Conservation (phyloP, 2,888 invertebrate species). For the Plemyria rubiginata region DNA sequence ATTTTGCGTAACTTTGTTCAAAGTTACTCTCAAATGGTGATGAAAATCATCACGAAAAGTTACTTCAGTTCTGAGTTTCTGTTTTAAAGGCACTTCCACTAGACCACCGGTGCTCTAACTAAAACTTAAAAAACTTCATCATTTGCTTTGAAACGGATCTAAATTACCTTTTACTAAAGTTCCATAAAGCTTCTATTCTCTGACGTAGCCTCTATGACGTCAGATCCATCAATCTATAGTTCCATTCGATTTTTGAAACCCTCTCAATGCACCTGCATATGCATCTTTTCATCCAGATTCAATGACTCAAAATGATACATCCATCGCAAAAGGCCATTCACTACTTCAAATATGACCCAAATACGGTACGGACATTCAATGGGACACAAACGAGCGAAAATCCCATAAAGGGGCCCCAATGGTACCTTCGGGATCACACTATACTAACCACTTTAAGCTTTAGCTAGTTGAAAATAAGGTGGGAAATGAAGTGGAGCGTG, state of each 20-base stretch:
- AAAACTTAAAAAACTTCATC: too few species aligned
- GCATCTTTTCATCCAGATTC: conserved; percentile 36
- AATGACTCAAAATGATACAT: conserved; percentile 32
- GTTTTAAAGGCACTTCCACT: too few species aligned
- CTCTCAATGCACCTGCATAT: conserved; percentile 24
- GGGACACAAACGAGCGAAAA: conserved; percentile 43
- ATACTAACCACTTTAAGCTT: conserved; percentile 11
- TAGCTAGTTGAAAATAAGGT: conserved; percentile 14
- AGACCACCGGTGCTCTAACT: too few species aligned
- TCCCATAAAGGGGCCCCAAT: conserved; percentile 44
- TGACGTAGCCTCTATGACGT: conserved; percentile 5
- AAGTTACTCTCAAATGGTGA: too few species aligned
- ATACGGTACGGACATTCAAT: conserved; percentile 46
- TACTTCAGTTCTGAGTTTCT: too few species aligned
- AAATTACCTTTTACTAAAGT: neutral
- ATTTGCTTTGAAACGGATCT: too few species aligned
- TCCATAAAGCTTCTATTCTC: conserved; percentile 1
- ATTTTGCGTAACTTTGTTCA: neutral
- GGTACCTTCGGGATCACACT: conserved; percentile 24
- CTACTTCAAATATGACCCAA: conserved; percentile 59
- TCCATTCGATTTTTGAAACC: conserved; percentile 17
- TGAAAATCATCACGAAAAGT: too few species aligned
- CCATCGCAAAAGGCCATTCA: conserved; percentile 49
- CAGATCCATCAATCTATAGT: neutral
- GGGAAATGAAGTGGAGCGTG: neutral